Percentiles rank a stretch among this genome's conserved stretches.
phyloP scores from a whole-genome alignment of 2,113 vertebrate genomes.

The Atlantisia rogersi region DNA sequence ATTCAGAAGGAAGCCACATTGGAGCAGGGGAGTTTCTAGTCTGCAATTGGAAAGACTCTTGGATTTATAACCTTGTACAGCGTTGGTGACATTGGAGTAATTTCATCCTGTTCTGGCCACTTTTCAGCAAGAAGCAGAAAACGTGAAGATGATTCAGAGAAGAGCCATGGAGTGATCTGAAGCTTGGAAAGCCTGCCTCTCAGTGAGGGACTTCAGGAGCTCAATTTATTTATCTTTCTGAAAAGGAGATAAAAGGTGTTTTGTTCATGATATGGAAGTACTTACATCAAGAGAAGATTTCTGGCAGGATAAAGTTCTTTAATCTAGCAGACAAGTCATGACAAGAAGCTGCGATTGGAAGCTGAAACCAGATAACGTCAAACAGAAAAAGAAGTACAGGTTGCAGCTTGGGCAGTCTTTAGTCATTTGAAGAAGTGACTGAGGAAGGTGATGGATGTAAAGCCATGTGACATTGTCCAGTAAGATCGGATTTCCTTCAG shows the following conservation, averaged over 20 bases:
- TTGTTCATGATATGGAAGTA: slow-evolving; percentile 50
- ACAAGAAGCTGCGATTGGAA: slow-evolving; percentile 30
- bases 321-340: slow-evolving; percentile 28
- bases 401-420: neutral
- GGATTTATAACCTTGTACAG: neutral
- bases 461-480: neutral
- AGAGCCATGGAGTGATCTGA: slow-evolving; percentile 11
- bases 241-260: slow-evolving; percentile 50
- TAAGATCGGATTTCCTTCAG: neutral
- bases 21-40: neutral
- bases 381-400: slow-evolving; percentile 18
- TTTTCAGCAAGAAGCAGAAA: slow-evolving; percentile 22
- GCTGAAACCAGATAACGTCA: slow-evolving; percentile 30
- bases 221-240: slow-evolving; percentile 57
- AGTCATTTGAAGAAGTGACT: neutral
- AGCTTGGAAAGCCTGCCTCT: slow-evolving; percentile 15
- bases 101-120: neutral
- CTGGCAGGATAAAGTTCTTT: slow-evolving; percentile 37
- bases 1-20: neutral
- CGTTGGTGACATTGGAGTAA: neutral
- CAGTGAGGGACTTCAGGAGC: slow-evolving; percentile 42
- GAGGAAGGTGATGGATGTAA: neutral
- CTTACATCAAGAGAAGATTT: slow-evolving; percentile 50
- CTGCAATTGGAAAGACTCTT: neutral
- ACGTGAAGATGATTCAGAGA: slow-evolving; percentile 19